Base-by-base conservation (phyloP, 2,797 vertebrate species). In the Danio tinwini region DNA sequence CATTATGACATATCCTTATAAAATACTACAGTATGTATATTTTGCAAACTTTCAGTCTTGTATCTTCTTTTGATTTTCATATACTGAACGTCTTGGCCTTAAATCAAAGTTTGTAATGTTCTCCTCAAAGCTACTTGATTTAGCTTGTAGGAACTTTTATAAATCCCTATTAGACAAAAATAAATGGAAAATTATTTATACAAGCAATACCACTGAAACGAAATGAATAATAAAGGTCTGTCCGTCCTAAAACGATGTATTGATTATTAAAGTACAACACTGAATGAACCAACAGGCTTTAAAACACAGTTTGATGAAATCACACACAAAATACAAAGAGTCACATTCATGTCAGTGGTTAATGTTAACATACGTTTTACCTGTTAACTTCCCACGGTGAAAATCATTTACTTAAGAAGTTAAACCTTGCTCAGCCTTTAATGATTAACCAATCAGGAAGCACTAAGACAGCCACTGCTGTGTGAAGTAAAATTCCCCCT, bases 371-470 rank as follows among this genome's bases (percentile, higher is more conserved):
- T 55, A 5, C 11, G n/a, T 40, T 29, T 67, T n/a, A 29, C n/a
- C 37, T 7, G 53, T 75, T 69, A 3, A 75, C 44, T 69, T 29
- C 61, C 39, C 74, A 49, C 56, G 17, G 76, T 56, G 61, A 76
- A 76, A 49, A 53, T 42, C 61, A 52, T 70, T 78, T 71, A 59
- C 70, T 29, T n/a, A 42, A 17, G 6, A 56, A 47, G 70, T 73
- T 59, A 59, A 47, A n/a, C 55, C 42, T 73, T 47, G 70, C 19
- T 73, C 19, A 40, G 58, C 17, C 19, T 47, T 59, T n/a, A 73
- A 73, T 59, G 13, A n/a, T 73, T 37, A 59, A 73, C 19, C 55
- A 59, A 12, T 44, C 14, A 47, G 19, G 19, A 47, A 59, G 5
- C 45, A 47, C 40, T 16, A n/a, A 58, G 19, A 45, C 8, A 10